Evolutionary conservation across 2,888 invertebrate species (phyloP), one percentile per base, ranked within the genome.

Genomic region (Hyppa rectilinea): DNA sequence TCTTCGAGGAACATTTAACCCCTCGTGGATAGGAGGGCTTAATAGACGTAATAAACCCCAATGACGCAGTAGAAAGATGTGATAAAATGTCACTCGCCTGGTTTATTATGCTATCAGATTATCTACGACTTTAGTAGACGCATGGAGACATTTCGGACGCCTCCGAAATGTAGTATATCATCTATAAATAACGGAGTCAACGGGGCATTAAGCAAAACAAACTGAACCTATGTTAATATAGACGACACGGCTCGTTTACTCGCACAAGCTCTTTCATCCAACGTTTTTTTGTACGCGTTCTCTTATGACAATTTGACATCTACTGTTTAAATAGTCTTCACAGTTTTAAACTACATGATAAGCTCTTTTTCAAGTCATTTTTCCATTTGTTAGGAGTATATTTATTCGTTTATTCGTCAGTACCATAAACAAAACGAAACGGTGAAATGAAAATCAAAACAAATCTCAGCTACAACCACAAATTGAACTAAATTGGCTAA

Each of bases 141-240:
- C 71, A 56, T 71, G 80, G 82, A 85, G 87, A 85, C 85, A 85
- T 85, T 84, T 80, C 78, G 75, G 83, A 82, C 85, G 81, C 79
- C 85, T 81, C 81, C 38, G 60, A 75, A 66, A 78, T 87, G 86
- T 86, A 87, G 83, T 81, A 82, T 78, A 82, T 77, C 76, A 71
- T 83, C 87, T 91, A 91, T 91, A 92, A 92, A 93, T 93, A 93
- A 88, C 86, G 80, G 85, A 88, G 88, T 88, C 88, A 89, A 88
- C 90, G 86, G 86, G 87, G 88, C 91, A 89, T 90, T 87, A 86
- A 89, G 88, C 85, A 87, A 89, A 92, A 91, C 89, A 89, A 89
- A 88, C 87, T 83, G 85, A 87, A 85, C 86, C 83, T 80, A 80
- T 85, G 82, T 85, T 85, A 83, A 87, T 85, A 87, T 85, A 84